Percentiles rank a stretch among this genome's conserved stretches.
phyloP scores from a whole-genome alignment of 2,797 vertebrate genomes.

The Myripristis jacobus region DNA sequence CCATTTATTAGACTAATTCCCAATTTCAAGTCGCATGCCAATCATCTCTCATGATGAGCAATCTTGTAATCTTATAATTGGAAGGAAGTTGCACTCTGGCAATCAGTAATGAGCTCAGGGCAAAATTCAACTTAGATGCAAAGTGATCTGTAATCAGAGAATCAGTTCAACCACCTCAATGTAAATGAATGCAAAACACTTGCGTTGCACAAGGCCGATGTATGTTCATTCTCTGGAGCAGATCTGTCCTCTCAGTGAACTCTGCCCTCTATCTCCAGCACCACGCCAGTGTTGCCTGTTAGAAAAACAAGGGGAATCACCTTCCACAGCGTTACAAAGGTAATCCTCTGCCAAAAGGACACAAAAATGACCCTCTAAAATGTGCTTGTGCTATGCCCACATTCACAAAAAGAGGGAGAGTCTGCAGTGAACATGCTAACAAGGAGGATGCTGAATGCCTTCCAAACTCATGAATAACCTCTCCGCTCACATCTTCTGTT shows the following conservation, averaged over 20 bases:
- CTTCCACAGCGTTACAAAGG: constrained; percentile 77
- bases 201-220: constrained; percentile 49
- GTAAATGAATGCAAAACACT: constrained; percentile 82
- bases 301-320: constrained; percentile 76
- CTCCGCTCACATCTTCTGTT: constrained; percentile 59
- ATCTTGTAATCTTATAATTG: constrained; percentile 53
- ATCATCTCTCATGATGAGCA: constrained; percentile 38
- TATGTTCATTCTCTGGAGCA: constrained; percentile 59
- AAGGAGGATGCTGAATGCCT: constrained; percentile 59
- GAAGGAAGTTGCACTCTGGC: constrained; percentile 53
- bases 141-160: constrained; percentile 78
- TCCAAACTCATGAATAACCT: constrained; percentile 72
- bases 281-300: constrained; percentile 64
- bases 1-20: constrained; percentile 18
- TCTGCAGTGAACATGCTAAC: constrained; percentile 63
- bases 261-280: constrained; percentile 68
- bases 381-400: constrained; percentile 72
- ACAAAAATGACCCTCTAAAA: constrained; percentile 73
- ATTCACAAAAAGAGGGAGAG: constrained; percentile 67
- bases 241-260: constrained; percentile 82
- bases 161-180: constrained; percentile 76
- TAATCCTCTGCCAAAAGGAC: constrained; percentile 73
- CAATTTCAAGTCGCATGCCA: constrained; percentile 37
- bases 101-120: constrained; percentile 60
- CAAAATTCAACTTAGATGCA: constrained; percentile 76